Percentiles rank a stretch among this genome's conserved stretches.
Evolutionary conservation across 2,888 invertebrate species (phyloP).

Genomic region (Drosophila merina): DNA sequence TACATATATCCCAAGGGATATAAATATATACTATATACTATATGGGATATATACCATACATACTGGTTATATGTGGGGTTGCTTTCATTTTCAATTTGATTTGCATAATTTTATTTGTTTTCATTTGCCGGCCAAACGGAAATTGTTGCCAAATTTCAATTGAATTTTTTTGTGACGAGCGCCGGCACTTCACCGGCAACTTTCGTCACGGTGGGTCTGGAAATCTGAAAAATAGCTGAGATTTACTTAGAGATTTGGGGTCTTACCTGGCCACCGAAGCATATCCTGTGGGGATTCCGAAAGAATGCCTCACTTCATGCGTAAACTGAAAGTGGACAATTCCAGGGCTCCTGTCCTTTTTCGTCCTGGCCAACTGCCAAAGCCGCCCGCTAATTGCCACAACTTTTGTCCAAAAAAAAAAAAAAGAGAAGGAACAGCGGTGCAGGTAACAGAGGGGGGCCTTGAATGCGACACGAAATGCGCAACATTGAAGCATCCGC

Average conservation of each 20-base stretch:
- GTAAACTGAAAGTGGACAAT: constrained; percentile 45
- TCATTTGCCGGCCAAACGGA: constrained; percentile 59
- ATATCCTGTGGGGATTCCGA: constrained; percentile 8
- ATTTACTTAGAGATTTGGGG: constrained; percentile 43
- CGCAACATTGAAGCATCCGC: constrained; percentile 68
- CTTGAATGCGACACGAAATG: constrained; percentile 37
- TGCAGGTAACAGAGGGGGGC: background rate
- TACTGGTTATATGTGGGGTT: constrained; percentile 22
- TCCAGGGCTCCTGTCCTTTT: constrained; percentile 37
- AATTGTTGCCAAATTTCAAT: constrained; percentile 61
- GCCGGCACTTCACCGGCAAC: constrained; percentile 1
- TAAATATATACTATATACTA: background rate
- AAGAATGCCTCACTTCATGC: constrained; percentile 45
- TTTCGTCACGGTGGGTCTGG: constrained; percentile 25
- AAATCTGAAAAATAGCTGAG: constrained; percentile 64
- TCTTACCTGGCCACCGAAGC: constrained; percentile 37
- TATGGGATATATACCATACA: background rate
- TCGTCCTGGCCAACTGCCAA: constrained; percentile 41
- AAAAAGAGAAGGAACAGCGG: background rate
- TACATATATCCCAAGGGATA: constrained; percentile 5
- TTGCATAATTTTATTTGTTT: constrained; percentile 74
- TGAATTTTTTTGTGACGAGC: constrained; percentile 74
- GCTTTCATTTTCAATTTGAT: constrained; percentile 48
- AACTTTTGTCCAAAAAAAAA: constrained; percentile 29
- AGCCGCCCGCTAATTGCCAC: constrained; percentile 46